Evolutionary conservation across 2,888 invertebrate genomes (phyloP), one percentile per base, ranked within the genome.

Genomic region (Cheilosia soror): DNA sequence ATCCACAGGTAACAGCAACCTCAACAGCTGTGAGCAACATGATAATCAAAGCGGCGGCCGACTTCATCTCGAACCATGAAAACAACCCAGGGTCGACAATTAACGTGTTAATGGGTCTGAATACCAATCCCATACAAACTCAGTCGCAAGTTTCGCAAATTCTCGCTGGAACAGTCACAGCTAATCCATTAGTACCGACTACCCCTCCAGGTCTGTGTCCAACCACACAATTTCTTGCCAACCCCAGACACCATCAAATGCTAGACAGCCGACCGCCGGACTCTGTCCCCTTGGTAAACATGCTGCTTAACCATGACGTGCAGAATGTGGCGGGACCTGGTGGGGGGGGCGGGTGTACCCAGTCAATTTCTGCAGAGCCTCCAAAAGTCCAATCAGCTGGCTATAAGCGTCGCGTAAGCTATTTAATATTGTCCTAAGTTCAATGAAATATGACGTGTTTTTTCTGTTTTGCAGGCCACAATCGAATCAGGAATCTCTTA

Each of bases 41-140:
- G 94, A 94, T 96, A 55, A 93, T 96, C 69, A 95, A 95, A 90
- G 96, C 96, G 5, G 95, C 95, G 0, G 95, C 95, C 0, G 95
- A 96, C 91, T 94, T 95, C 88, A 93, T 95, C 13, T 94, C 95
- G 58, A 95, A 95, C 0, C 94, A 94, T 92, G 92, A 93, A 68
- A 93, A 94, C 44, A 94, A 94, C 31, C 62, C 80, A 1, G 87
- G 87, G 62, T 87, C 88, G 27, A 86, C 89, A 40, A 84, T 88
- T 31, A 87, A 87, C 63, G 88, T 88, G 9, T 68, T 89, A 27
- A 89, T 89, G 77, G 86, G 88, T 62, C 77, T 89, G 15, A 88
- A 88, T 53, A 15, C 86, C 13, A 87, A 53, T 66, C 76, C 78
- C 9, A 87, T 83, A 13, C 82, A 76, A 69, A 75, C 73, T 13